Percentiles rank a stretch among this genome's conserved stretches.
These are phyloP conservation scores for Pyrochroa serraticornis DNA, from an alignment of 2,888 invertebrate genomes.

Conservation along the genomic window DNA sequence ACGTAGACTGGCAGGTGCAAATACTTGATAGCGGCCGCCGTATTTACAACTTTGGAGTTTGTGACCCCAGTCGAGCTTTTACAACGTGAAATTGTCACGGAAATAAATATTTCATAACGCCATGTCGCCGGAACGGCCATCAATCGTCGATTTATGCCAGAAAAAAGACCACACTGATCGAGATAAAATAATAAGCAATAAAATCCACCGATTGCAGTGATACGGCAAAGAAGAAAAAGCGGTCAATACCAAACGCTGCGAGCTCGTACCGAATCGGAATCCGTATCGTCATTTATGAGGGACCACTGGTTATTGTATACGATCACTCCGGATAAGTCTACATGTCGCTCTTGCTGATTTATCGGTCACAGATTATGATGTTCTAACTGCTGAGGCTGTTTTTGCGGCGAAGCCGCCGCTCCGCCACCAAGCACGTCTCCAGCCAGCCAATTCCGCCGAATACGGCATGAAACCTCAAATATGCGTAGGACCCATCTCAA, in stretches of 20 bases:
- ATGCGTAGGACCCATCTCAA: no score
- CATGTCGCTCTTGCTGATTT: slow-evolving; percentile 24
- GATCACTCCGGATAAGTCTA: slow-evolving; percentile 3
- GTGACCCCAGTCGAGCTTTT: slow-evolving; percentile 8
- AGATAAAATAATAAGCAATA: slow-evolving; percentile 49
- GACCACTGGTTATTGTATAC: slow-evolving; percentile 14
- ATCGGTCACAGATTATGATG: slow-evolving; percentile 19
- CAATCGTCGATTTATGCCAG: slow-evolving; percentile 9
- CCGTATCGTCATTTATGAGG: slow-evolving; percentile 19
- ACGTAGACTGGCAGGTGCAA: slow-evolving; percentile 43
- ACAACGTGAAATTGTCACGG: neutral
- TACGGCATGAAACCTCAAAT: no score
- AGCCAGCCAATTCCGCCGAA: no score
- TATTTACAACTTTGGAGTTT: slow-evolving; percentile 16
- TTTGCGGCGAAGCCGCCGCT: no score
- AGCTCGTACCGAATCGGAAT: slow-evolving; percentile 23
- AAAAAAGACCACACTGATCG: slow-evolving; percentile 41
- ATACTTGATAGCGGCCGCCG: slow-evolving; percentile 28
- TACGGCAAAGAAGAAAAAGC: slow-evolving; percentile 26
- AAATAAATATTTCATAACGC: slow-evolving; percentile 12
- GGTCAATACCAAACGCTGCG: slow-evolving; percentile 29
- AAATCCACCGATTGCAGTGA: slow-evolving; percentile 41
- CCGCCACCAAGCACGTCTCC: no score
- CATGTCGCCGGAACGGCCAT: no score
- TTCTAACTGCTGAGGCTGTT: neutral